A percentile compares a stretch with the other conserved stretches of the same genome.
Evolutionary conservation across 2,113 vertebrate genomes (phyloP).

Genomic region (Naja naja): DNA sequence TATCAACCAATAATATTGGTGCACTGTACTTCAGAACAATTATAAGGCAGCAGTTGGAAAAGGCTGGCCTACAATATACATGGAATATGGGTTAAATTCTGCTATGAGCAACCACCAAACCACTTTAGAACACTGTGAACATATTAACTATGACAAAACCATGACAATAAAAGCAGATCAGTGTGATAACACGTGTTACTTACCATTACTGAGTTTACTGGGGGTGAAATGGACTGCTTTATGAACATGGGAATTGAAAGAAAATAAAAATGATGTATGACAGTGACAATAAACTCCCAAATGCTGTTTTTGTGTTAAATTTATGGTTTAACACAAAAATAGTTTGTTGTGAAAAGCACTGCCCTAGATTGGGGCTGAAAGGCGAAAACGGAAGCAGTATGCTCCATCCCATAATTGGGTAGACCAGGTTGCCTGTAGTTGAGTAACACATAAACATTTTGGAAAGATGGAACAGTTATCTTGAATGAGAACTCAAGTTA

Average conservation of each 20-base stretch:
- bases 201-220: neutral
- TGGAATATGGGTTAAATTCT: neutral
- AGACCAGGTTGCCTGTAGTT: neutral
- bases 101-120: neutral
- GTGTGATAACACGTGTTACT: neutral
- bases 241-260: constrained; percentile 14
- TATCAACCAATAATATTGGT: neutral
- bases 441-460: neutral
- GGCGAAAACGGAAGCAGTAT: no score
- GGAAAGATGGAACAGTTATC: neutral
- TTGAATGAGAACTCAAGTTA: neutral
- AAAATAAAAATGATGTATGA: neutral
- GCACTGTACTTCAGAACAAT: neutral
- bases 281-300: neutral
- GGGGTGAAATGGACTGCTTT: constrained; percentile 4
- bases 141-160: neutral
- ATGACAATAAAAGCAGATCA: neutral
- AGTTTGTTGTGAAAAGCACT: no score
- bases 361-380: no score
- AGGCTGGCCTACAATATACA: fast-evolving
- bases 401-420: no score
- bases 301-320: neutral
- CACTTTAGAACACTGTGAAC: neutral
- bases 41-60: neutral
- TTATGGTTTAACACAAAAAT: no score